Evolutionary conservation across 2,113 vertebrate genomes (phyloP), one percentile per base, ranked within the genome.

Genomic region (Lagopus muta): DNA sequence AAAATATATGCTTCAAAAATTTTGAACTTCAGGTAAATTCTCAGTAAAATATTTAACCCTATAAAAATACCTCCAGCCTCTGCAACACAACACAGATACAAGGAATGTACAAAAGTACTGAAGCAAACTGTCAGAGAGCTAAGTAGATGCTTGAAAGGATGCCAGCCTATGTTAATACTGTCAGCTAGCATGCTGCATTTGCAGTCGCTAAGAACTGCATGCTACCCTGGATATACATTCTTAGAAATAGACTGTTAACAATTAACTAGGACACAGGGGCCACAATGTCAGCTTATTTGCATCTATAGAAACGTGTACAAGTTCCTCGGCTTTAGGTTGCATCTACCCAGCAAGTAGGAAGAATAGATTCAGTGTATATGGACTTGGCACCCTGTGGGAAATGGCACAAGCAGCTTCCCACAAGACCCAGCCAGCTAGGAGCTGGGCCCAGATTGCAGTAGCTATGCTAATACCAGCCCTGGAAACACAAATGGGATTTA

Each of bases 241-340:
- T 71, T 91, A 78, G 91, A 71, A 93, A 84, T 70, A 34, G 52
- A 25, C 70, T 95, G 94, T 94, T 92, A 96, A 94, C 74, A 38
- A 90, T 92, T 93, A 93, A 88, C 91, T 27, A 54, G 62, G 50
- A 40, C 45, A 24, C 36, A 10, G 71, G 32, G 81, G 62, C 80
- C 0, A 0, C 70, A n/a, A 43, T 1, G 0, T 25, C 42, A 10
- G 14, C 72, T 61, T 52, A 36, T 3, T 14, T 72, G 78, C 17
- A 85, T 19, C 52, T 79, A 9, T 40, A 58, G 77, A 92, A 94
- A 87, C 16, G 48, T 27, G 3, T 16, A 43, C 13, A 8, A 58
- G 30, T 67, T 86, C 57, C 77, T 36, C 11, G n/a, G 66, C 54
- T 93, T 82, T 8, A 45, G 27, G 58, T 38, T 64, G 45, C 36